These are phyloP conservation scores for Spialia ferax DNA, from an alignment of 2,888 invertebrate species.

Conservation along the genomic window DNA sequence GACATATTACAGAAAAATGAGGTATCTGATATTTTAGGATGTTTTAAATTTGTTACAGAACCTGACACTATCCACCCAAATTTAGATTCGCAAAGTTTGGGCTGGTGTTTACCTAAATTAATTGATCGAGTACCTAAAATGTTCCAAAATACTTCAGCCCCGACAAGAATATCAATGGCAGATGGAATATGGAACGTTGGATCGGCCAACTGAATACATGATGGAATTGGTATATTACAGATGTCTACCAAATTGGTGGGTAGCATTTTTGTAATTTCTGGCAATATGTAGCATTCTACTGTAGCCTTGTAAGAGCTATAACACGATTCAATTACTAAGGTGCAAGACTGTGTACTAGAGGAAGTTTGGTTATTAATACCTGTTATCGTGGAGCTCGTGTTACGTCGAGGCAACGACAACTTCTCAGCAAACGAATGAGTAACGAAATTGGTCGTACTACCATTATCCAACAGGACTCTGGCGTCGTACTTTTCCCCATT, in stretches of 20 bases:
- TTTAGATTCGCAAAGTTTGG: conserved; percentile 8
- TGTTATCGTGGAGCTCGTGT: conserved; percentile 43
- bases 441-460: conserved; percentile 41
- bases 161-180: conserved; percentile 44
- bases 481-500: conserved; percentile 11
- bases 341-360: conserved; percentile 43
- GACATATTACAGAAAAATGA: neutral
- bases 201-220: conserved; percentile 43
- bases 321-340: conserved; percentile 38
- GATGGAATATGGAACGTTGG: conserved; percentile 46
- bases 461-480: neutral
- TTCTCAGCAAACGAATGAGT: conserved; percentile 38
- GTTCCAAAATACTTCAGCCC: conserved; percentile 47
- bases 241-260: conserved; percentile 37
- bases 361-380: conserved; percentile 46
- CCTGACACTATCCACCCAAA: conserved; percentile 9
- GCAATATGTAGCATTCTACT: conserved; percentile 43
- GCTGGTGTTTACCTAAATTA: conserved; percentile 21
- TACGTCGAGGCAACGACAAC: conserved; percentile 39
- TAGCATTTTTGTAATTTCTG: conserved; percentile 42
- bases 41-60: too few species aligned
- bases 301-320: conserved; percentile 34
- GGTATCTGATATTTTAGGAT: too few species aligned
- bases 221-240: conserved; percentile 5
- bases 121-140: conserved; percentile 10